Evolutionary conservation across 2,113 vertebrate species (phyloP).

Genomic region (Hydrolagus affinis): DNA sequence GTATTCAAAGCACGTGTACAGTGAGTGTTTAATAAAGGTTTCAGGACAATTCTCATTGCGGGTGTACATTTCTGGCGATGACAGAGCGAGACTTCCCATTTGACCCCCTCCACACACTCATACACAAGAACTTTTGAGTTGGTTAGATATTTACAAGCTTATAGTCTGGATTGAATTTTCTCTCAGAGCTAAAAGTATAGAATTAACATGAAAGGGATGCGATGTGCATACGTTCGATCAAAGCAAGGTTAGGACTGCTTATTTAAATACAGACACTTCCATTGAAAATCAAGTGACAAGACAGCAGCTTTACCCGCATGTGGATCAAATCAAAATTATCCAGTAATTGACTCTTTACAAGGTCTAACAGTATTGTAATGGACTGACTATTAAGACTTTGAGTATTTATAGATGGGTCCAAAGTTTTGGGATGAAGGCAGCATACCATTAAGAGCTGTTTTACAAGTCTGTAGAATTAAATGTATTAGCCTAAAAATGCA

Average conservation of each 20-base stretch:
- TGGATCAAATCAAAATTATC: constrained; percentile 94
- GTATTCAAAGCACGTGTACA: no score
- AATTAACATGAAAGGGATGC: constrained; percentile 69
- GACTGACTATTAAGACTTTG: constrained; percentile 95
- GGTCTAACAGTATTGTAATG: constrained; percentile 85
- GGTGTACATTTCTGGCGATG: constrained; percentile 1
- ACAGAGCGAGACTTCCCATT: not conserved
- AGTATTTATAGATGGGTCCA: constrained; percentile 88
- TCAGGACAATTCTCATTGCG: not conserved
- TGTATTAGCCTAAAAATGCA: constrained; percentile 60
- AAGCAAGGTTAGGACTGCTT: constrained; percentile 76
- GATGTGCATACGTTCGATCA: constrained; percentile 72
- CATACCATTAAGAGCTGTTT: constrained; percentile 72
- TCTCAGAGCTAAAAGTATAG: constrained; percentile 57
- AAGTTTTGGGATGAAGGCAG: constrained; percentile 64
- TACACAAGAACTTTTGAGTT: not conserved
- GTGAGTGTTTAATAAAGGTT: constrained; percentile 8
- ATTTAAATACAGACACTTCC: constrained; percentile 73
- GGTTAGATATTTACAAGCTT: constrained; percentile 41
- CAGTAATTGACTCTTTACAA: constrained; percentile 98
- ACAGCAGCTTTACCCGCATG: constrained; percentile 62
- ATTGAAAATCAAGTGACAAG: constrained; percentile 59
- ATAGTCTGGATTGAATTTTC: constrained; percentile 53
- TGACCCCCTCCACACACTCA: not conserved
- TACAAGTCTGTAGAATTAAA: constrained; percentile 92